Percentiles rank a stretch among this genome's conserved stretches.
Conservation (phyloP, 2,888 invertebrate species). For the Morpho helenor region DNA sequence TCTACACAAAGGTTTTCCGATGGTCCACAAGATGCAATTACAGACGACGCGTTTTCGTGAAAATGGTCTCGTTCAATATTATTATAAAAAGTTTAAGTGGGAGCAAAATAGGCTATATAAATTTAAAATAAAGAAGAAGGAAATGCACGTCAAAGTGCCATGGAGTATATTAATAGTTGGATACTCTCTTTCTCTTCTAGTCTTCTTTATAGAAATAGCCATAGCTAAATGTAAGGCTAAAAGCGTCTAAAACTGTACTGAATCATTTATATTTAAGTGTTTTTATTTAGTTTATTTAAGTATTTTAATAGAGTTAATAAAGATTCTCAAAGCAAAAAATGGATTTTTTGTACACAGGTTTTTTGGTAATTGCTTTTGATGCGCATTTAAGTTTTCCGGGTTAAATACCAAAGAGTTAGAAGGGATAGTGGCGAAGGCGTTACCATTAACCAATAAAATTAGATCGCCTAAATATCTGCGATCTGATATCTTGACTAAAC, state of each 20-base stretch:
- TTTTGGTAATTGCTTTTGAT: too few relatives aligned
- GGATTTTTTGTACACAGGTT: too few relatives aligned
- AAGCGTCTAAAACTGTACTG: not conserved
- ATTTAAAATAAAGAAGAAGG: conserved; percentile 12
- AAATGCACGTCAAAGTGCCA: conserved; percentile 33
- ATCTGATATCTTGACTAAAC: too few relatives aligned
- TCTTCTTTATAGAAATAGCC: conserved; percentile 30
- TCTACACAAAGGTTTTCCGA: conserved; percentile 54
- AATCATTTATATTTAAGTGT: too few relatives aligned
- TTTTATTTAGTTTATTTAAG: too few relatives aligned
- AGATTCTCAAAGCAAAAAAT: too few relatives aligned
- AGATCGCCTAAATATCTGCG: too few relatives aligned
- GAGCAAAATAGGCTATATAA: conserved; percentile 6
- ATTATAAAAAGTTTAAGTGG: conserved; percentile 16
- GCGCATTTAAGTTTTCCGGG: too few relatives aligned
- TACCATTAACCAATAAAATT: too few relatives aligned
- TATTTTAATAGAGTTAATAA: too few relatives aligned
- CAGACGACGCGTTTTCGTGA: conserved; percentile 38
- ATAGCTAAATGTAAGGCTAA: conserved; percentile 3
- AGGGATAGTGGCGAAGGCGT: too few relatives aligned
- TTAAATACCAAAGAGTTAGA: too few relatives aligned
- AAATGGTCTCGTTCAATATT: conserved; percentile 9
- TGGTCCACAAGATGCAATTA: conserved; percentile 31
- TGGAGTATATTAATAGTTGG: conserved; percentile 42
- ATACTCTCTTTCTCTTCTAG: conserved; percentile 28